A percentile compares a stretch with the other conserved stretches of the same genome.
Evolutionary conservation across 1,140 invertebrate species (phyloP).

Genomic region (Orchestia grillus): DNA sequence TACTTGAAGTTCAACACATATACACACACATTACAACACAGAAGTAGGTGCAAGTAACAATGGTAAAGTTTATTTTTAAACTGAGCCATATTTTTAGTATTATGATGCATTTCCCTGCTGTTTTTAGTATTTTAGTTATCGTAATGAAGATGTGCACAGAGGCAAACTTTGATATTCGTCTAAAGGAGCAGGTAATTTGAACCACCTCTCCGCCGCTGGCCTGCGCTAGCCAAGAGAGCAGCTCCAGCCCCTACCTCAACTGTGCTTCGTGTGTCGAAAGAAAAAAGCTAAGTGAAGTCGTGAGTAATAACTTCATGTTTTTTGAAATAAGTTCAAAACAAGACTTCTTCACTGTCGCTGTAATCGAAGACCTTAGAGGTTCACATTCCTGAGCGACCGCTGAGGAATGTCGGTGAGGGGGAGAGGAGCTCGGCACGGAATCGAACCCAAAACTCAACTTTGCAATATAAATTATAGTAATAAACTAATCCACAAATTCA

Average conservation of each 20-base stretch:
- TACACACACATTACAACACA: too few species aligned
- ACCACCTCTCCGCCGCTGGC: neutral
- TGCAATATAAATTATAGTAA: neutral
- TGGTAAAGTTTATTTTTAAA: too few species aligned
- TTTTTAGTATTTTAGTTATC: too few species aligned
- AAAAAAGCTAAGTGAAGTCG: neutral
- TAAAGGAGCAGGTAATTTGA: too few species aligned
- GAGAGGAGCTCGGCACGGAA: neutral
- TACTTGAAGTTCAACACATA: too few species aligned
- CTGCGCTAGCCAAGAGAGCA: neutral
- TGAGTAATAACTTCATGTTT: neutral
- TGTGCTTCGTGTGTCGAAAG: neutral
- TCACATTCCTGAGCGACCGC: conserved; percentile 31
- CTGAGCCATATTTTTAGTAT: too few species aligned
- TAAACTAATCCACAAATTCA: neutral
- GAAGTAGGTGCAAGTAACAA: too few species aligned
- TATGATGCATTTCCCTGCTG: too few species aligned
- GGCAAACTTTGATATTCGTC: too few species aligned
- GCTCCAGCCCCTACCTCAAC: neutral
- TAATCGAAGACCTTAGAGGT: neutral
- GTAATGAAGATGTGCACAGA: too few species aligned
- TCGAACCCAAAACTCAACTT: neutral
- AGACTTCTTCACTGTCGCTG: neutral
- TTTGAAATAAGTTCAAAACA: neutral
- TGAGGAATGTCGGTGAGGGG: conserved; percentile 14